Percentiles rank a stretch among this genome's conserved stretches.
Evolutionary conservation across 2,888 invertebrate genomes (phyloP).

Genomic region (Herminia tarsipennalis): DNA sequence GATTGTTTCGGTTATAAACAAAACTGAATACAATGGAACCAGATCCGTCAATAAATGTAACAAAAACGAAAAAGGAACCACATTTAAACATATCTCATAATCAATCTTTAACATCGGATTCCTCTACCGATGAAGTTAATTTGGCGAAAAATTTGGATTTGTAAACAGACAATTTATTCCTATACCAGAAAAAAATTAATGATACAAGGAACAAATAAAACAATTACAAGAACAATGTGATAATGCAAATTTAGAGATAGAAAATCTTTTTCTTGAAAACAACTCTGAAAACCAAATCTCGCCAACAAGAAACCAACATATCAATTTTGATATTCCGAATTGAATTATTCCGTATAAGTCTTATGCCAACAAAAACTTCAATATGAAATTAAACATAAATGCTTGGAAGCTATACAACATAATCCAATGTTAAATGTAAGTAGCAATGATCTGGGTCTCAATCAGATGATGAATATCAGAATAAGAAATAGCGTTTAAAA

Average conservation of each 20-base stretch:
- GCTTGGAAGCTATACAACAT: not conserved
- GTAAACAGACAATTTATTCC: not conserved
- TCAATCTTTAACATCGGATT: not conserved
- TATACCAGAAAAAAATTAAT: not conserved
- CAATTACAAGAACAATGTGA: not conserved
- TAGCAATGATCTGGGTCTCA: not conserved
- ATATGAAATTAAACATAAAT: not conserved
- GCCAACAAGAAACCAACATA: not conserved
- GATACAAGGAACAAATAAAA: not conserved
- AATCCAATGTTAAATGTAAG: not conserved
- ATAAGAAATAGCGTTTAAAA: not conserved
- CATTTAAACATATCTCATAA: not conserved
- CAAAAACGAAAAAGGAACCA: not conserved
- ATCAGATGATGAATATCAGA: not conserved
- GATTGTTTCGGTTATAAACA: too few species aligned
- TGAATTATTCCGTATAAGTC: not conserved
- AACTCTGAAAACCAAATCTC: not conserved
- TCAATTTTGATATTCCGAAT: not conserved
- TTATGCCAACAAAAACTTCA: not conserved
- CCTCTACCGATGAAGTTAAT: not conserved
- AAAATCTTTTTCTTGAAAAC: not conserved
- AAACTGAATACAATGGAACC: too few species aligned
- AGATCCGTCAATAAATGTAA: not conserved
- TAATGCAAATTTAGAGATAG: not conserved
- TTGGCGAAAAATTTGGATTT: not conserved